These are phyloP conservation scores for Dryobates pubescens DNA, from an alignment of 2,797 vertebrate species.

Conservation along the genomic window DNA sequence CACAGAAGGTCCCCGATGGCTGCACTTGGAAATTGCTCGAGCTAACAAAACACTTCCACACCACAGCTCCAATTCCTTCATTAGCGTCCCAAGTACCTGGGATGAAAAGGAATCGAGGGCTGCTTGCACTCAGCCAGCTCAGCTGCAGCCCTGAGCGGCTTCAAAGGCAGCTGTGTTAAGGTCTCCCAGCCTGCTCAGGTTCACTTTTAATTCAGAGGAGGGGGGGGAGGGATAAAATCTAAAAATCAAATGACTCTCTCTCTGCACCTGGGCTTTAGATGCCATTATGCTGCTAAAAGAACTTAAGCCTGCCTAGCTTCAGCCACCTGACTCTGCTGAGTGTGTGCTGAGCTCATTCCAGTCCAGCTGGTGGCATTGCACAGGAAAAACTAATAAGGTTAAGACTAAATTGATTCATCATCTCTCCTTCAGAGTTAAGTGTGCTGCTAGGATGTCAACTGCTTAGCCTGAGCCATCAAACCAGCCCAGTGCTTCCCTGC, in stretches of 20 bases:
- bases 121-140: background rate
- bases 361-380: background rate
- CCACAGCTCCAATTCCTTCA: background rate
- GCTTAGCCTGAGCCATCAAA: conserved; percentile 8
- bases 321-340: background rate
- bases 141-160: background rate
- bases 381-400: background rate
- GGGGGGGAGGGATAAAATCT: no score
- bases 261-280: background rate
- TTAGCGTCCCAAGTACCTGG: fast-evolving
- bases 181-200: background rate
- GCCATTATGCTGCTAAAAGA: background rate
- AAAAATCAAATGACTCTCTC: background rate
- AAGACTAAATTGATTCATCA: background rate
- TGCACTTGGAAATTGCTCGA: background rate
- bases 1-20: background rate
- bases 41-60: background rate
- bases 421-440: background rate
- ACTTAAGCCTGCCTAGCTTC: background rate
- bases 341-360: background rate
- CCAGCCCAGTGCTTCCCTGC: background rate
- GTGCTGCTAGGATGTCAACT: conserved; percentile 16
- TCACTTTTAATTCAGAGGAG: background rate
- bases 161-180: background rate
- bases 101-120: background rate